Evolutionary conservation across 1,140 invertebrate species (phyloP), one percentile per base, ranked within the genome.

Genomic region (Helicoverpa armigera): DNA sequence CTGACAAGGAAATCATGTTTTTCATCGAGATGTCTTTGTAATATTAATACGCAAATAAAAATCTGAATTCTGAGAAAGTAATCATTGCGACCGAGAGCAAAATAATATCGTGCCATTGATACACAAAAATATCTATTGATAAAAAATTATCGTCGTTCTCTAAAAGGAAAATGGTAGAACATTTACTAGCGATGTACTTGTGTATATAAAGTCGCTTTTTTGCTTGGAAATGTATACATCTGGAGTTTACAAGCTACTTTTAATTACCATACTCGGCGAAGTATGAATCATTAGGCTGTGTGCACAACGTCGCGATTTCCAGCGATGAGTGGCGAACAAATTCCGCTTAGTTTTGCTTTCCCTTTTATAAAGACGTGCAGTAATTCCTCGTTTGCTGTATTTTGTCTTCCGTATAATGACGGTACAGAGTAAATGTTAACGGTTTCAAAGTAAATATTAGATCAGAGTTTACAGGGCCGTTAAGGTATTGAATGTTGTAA

Each of bases 261-360:
- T 80, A 80, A 80, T 80, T 80, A 74, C 79, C 79, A 67, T 70
- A 79, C 53, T 67, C 75, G 29, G 48, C 75, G 75, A 54, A 67
- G 63, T 78, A 65, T 78, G 61, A 67, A 43, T 67, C 61, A 67
- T 78, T 78, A 78, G 75, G 63, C 63, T 54, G 61, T 78, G 48
- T 51, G 23, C 13, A 67, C 61, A 70, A 18, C 50, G 23, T n/a
- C 18, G 14, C 53, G 29, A 78, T 54, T 43, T 78, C 23, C 29
- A 10, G 53, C 18, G 58, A 73, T 58, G 70, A 73, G 16, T 43
- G 23, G 10, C 18, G 14, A 73, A 56, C 53, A 73, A 58, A 73
- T 58, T 73, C 23, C 53, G 35, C 16, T n/a, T n/a, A 31, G 13
- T 54, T 73, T 65, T 65, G 31, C n/a, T n/a, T 72, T 72, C 50